Base-by-base conservation (phyloP, 1,140 invertebrate species). In the Diabrotica virgifera region DNA sequence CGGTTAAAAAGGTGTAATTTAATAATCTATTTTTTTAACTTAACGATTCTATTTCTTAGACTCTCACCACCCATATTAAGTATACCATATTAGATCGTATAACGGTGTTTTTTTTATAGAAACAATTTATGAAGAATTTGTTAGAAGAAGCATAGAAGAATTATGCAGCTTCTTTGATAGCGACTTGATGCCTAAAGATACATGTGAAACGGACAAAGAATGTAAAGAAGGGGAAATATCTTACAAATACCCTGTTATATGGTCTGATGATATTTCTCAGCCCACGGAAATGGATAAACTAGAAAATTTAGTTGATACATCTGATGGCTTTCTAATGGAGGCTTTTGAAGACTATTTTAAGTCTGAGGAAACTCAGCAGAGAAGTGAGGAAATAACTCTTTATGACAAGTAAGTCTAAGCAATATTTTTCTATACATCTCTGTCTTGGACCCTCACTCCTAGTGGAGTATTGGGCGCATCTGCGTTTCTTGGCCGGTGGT, bases 291-390 rank as follows among this genome's bases (percentile, higher is more conserved):
- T 74, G 63, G 67, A 74, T 54, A 72, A 68, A 57, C 63, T 74
- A 14, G 71, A 74, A 36, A 72, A 74, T 55, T 62, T 73, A 8
- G 66, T 76, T 7, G 77, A 77, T 55, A 69, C 72, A 6, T 54
- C 59, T 7, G 72, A 77, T 68, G 72, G 74, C 5, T 77, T 78
- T 56, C 53, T 77, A n/a, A 70, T 76, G 66, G 52, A 62, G 5
- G 77, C 72, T 13, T 78, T 78, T 55, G 64, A 67, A 37, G 64
- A 69, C 50, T 72, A 69, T 52, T 72, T 70, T 52, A 58, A 62
- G 24, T 63, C 67, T 35, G 61, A 66, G 37, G 54, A 62, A 7
- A 3, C 60, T 46, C 37, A 67, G 11, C 37, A 60, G 24, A 6
- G 38, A 36, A 13, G 46, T 0, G 37, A 54, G 9, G 40, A 61